phyloP scores from a whole-genome alignment of 2,888 invertebrate species.

The Eupithecia insigniata region DNA sequence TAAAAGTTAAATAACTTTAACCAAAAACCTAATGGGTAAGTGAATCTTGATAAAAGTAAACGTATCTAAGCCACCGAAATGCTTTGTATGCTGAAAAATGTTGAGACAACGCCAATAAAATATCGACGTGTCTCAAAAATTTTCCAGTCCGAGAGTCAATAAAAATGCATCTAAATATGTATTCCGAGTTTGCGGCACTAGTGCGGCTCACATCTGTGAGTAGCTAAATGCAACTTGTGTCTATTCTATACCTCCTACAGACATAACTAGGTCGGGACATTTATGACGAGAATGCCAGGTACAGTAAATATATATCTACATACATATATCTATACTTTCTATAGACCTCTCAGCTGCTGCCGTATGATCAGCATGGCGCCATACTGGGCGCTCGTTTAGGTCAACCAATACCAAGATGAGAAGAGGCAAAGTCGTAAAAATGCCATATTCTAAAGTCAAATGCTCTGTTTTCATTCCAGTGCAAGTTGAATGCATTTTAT shows the following conservation, averaged over 20 bases:
- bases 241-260: not conserved
- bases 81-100: too few species aligned
- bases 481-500: slow-evolving; percentile 6
- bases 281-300: not conserved
- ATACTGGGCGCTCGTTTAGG: not conserved
- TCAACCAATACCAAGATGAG: slow-evolving; percentile 12
- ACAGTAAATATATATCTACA: not conserved
- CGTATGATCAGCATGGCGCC: not conserved
- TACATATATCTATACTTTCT: not conserved
- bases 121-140: too few species aligned
- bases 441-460: not conserved
- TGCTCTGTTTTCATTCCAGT: slow-evolving; percentile 2
- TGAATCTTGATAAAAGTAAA: too few species aligned
- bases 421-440: slow-evolving; percentile 5
- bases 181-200: too few species aligned
- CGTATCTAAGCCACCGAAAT: too few species aligned
- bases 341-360: not conserved
- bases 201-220: too few species aligned
- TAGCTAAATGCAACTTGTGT: too few species aligned
- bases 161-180: too few species aligned
- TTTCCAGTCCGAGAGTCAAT: too few species aligned
- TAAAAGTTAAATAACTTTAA: too few species aligned
- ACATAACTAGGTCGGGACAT: not conserved
- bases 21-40: too few species aligned
- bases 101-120: too few species aligned